Conservation (phyloP, 2,113 vertebrate species). For the Nesoenas mayeri region DNA sequence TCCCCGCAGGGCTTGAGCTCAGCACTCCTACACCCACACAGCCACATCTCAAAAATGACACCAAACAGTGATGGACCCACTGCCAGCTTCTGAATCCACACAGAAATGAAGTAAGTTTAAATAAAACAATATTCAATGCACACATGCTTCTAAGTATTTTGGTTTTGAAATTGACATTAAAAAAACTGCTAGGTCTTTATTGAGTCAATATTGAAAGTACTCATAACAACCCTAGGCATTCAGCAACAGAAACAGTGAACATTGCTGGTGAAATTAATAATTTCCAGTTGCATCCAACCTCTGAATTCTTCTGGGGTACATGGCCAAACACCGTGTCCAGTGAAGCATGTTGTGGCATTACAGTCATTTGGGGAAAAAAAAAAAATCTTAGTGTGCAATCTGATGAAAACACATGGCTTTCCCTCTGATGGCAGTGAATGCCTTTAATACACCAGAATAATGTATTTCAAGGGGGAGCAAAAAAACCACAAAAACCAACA, state of each 20-base stretch:
- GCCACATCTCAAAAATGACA: neutral
- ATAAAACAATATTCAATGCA: neutral
- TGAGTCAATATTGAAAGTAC: neutral
- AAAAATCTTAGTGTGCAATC: neutral
- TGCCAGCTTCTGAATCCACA: neutral
- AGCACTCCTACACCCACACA: neutral
- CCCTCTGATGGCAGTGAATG: neutral
- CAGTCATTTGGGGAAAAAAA: neutral
- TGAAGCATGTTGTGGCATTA: neutral
- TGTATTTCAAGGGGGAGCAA: neutral
- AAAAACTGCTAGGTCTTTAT: neutral
- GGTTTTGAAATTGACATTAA: neutral
- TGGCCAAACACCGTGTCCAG: neutral
- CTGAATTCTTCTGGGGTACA: neutral
- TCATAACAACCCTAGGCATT: neutral
- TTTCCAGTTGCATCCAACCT: neutral
- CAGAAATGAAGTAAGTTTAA: neutral
- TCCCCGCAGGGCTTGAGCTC: fast-evolving
- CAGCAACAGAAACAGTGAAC: neutral
- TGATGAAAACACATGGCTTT: neutral
- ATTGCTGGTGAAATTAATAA: neutral
- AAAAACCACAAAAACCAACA: no score
- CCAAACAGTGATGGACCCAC: neutral
- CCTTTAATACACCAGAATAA: slow-evolving; percentile 1
- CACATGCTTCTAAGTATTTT: neutral